Base-by-base conservation (phyloP, 2,113 vertebrate species). In the Ursus arctos region DNA sequence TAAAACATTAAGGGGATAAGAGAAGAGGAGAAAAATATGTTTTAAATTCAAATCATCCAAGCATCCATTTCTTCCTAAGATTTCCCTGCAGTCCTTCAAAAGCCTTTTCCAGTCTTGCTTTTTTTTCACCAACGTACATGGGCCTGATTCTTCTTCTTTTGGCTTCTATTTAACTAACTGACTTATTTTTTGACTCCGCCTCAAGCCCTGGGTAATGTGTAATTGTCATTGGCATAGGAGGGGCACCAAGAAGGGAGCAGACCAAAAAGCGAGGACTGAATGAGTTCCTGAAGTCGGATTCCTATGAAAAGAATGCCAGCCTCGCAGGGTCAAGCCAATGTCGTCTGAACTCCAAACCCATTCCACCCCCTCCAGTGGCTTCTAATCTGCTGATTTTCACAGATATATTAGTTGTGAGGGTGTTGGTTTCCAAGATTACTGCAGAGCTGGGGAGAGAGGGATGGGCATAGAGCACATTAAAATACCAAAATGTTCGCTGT, bases 21-120 rank as follows among this genome's bases (percentile, higher is more conserved):
- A 89, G 53, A 86, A 90, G 19, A 51, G 22, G 89, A 36, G 16
- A 63, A 88, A 95, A 67, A 3, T 26, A n/a, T 7, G 5, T 83
- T 98, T 94, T 92, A 89, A 96, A 94, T 95, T 96, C 55, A 81
- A 79, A 72, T 95, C 18, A 89, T 79, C 31, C 28, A 36, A 55
- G 47, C 74, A 77, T 77, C 43, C 74, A 6, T 77, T 86, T 90
- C 49, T 53, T 84, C 19, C 43, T 47, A 76, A 96, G 49, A 40
- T 63, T 87, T 74, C 28, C 76, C 22, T 28, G 1, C 2, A 19
- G 14, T 76, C 79, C 51, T 69, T 49, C 47, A n/a, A 76, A 69
- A 26, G 14, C 19, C 43, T 69, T 40, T 24, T 31, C 14, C 13
- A 19, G 28, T 31, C 79, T 96, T 63, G n/a, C 40, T 28, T 4